These are phyloP conservation scores for Patagioenas fasciata DNA, from an alignment of 2,113 vertebrate species.

Conservation along the genomic window DNA sequence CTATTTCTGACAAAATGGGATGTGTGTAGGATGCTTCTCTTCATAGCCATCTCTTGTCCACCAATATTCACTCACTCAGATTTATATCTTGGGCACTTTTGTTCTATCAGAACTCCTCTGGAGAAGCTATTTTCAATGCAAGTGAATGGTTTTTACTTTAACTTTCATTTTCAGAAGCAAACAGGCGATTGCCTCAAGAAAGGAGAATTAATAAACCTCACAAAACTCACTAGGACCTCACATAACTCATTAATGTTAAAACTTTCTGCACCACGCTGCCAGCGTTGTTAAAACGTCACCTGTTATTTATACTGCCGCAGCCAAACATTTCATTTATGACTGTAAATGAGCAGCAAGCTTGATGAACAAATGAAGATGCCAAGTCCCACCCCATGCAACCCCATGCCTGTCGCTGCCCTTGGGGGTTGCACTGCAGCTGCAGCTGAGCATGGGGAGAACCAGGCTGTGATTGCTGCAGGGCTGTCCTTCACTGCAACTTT, in stretches of 20 bases:
- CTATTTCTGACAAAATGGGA: fast-evolving
- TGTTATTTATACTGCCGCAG: neutral
- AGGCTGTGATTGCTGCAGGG: neutral
- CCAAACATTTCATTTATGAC: neutral
- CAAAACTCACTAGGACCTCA: neutral
- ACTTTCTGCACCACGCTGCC: fast-evolving
- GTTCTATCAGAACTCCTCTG: neutral
- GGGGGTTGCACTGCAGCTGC: neutral
- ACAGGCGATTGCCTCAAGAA: neutral
- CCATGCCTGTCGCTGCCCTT: fast-evolving
- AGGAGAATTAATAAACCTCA: neutral
- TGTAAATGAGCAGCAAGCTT: neutral
- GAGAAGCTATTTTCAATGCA: neutral
- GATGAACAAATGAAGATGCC: fast-evolving
- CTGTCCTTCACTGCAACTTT: neutral
- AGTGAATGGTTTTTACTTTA: neutral
- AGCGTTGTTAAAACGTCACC: neutral
- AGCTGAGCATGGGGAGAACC: fast-evolving
- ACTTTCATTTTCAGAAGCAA: slow-evolving; percentile 1
- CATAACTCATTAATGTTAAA: neutral
- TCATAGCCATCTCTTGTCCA: neutral
- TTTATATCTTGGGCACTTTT: neutral
- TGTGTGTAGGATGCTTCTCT: neutral
- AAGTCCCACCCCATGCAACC: neutral
- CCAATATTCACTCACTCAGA: neutral